These are phyloP conservation scores for Maniola jurtina DNA, from an alignment of 1,140 invertebrate genomes.

Conservation along the genomic window DNA sequence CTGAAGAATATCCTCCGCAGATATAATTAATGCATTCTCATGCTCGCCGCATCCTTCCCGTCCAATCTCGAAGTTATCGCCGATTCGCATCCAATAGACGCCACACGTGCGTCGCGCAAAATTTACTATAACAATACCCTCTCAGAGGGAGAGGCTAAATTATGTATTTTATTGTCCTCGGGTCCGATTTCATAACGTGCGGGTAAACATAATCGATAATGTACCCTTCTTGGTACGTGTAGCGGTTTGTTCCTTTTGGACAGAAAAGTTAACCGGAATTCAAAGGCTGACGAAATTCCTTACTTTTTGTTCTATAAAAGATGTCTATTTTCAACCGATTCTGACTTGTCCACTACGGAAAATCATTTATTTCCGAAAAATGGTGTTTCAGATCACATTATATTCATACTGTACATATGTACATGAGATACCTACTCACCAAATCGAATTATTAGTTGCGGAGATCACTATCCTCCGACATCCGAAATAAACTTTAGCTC, in stretches of 20 bases:
- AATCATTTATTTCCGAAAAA: too few species aligned
- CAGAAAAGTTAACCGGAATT: too few species aligned
- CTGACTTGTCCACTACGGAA: too few species aligned
- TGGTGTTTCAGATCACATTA: too few species aligned
- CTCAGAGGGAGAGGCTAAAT: constrained; percentile 54
- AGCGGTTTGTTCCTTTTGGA: background rate
- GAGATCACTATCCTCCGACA: too few species aligned
- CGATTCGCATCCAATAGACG: constrained; percentile 38
- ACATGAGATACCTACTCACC: too few species aligned
- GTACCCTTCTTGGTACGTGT: background rate
- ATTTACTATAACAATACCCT: constrained; percentile 67
- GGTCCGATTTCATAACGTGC: constrained; percentile 69
- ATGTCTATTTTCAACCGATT: too few species aligned
- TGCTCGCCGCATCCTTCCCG: constrained; percentile 16
- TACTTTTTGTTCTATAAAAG: too few species aligned
- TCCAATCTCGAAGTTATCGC: constrained; percentile 27
- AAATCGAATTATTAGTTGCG: too few species aligned
- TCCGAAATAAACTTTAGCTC: too few species aligned
- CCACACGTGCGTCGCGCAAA: constrained; percentile 64
- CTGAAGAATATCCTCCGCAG: background rate
- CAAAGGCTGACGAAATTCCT: too few species aligned
- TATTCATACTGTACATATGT: too few species aligned
- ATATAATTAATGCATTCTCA: constrained; percentile 32
- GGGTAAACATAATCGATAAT: constrained; percentile 41
- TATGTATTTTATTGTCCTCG: constrained; percentile 73